Conservation (phyloP, 2,888 invertebrate species). For the Serripes groenlandicus region DNA sequence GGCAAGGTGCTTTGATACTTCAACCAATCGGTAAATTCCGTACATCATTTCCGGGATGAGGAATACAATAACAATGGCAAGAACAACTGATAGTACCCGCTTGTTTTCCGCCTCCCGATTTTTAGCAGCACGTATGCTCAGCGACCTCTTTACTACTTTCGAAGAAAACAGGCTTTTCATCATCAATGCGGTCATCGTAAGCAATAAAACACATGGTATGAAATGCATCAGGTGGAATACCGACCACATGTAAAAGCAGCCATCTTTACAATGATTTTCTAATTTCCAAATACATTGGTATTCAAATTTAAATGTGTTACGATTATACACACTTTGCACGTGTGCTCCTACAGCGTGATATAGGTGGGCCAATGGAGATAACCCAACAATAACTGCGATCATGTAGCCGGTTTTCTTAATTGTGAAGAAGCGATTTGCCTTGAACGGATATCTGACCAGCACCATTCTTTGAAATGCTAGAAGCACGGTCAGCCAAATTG, state of each 20-base stretch:
- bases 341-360: slow-evolving; percentile 31
- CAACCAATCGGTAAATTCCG: slow-evolving; percentile 51
- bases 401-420: slow-evolving; percentile 1
- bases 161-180: slow-evolving; percentile 12
- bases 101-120: slow-evolving; percentile 28
- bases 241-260: slow-evolving; percentile 31
- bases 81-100: slow-evolving; percentile 50
- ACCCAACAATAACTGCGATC: slow-evolving; percentile 27
- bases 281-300: slow-evolving; percentile 24
- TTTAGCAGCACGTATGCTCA: background rate
- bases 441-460: slow-evolving; percentile 47
- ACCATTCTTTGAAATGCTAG: slow-evolving; percentile 60
- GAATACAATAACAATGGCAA: slow-evolving; percentile 54
- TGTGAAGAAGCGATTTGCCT: slow-evolving; percentile 20
- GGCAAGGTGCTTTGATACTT: background rate
- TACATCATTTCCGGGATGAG: slow-evolving; percentile 64
- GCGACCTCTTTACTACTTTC: background rate
- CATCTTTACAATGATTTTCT: slow-evolving; percentile 21
- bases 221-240: slow-evolving; percentile 31
- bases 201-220: slow-evolving; percentile 50
- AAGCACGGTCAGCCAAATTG: slow-evolving; percentile 61
- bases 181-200: slow-evolving; percentile 43
- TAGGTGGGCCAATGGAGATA: slow-evolving; percentile 20
- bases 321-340: slow-evolving; percentile 12
- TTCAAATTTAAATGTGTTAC: background rate